These are phyloP conservation scores for Myotis planiceps DNA, from an alignment of 2,797 vertebrate genomes.

Conservation along the genomic window DNA sequence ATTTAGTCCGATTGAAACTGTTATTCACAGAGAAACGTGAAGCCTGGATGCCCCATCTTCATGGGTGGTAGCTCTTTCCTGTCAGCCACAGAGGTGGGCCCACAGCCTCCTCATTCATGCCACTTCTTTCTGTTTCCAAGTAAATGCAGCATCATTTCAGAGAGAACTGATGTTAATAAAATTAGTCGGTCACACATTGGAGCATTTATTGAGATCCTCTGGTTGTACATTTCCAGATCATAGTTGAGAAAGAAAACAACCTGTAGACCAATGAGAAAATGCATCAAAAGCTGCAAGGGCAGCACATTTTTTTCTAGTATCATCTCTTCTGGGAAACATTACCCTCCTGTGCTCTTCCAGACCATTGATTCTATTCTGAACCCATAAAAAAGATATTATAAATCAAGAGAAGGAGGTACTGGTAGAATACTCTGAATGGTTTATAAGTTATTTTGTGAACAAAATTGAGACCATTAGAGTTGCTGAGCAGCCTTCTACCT, in stretches of 20 bases:
- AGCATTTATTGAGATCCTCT: constrained; percentile 67
- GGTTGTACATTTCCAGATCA: constrained; percentile 65
- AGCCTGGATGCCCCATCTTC: neutral
- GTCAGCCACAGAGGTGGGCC: neutral
- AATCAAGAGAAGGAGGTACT: constrained; percentile 74
- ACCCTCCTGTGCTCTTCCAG: constrained; percentile 71
- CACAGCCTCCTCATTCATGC: neutral
- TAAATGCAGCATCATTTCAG: constrained; percentile 45
- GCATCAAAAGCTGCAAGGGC: constrained; percentile 62
- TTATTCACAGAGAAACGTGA: neutral
- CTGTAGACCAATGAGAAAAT: constrained; percentile 59
- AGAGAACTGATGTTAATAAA: constrained; percentile 68
- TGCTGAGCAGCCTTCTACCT: constrained; percentile 55
- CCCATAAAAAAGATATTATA: constrained; percentile 74
- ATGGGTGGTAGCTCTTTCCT: neutral
- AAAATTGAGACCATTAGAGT: constrained; percentile 74
- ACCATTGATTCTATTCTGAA: constrained; percentile 76
- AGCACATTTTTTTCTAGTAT: constrained; percentile 66
- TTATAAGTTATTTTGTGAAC: constrained; percentile 70
- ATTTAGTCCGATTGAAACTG: neutral
- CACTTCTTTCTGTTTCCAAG: constrained; percentile 25
- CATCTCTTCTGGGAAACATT: constrained; percentile 74
- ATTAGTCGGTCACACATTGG: constrained; percentile 58
- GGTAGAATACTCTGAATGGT: constrained; percentile 66
- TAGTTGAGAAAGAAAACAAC: constrained; percentile 60